Evolutionary conservation across 1,140 invertebrate genomes (phyloP), one percentile per base, ranked within the genome.

Genomic region (Mya arenaria): DNA sequence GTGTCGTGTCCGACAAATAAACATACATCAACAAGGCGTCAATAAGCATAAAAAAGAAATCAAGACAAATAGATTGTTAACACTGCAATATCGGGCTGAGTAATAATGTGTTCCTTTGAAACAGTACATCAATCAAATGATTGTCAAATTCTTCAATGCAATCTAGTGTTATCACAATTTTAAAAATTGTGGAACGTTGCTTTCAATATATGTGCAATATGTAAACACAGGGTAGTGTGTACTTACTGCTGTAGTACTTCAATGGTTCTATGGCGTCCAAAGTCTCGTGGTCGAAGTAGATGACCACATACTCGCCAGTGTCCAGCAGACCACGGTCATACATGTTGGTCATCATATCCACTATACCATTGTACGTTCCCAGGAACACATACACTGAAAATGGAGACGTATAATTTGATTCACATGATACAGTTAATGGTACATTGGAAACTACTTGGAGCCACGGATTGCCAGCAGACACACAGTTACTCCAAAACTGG

Each of bases 231-330:
- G n/a, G n/a, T n/a, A n/a, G n/a, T n/a, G 41, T 48, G 41, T 19
- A 95, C 96, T 96, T 93, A 97, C 97, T 96, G 94, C 96, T 97
- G 91, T 99, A 95, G 94, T 98, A 99, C 92, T 96, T 96, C 81
- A 95, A 93, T 13, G 96, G 95, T 87, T 95, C 95, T 13, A 83
- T 66, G 52, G 93, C 91, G 13, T 95, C 95, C 92, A 97, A 98
- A 0, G 96, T 96, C 94, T 97, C 96, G 94, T 96, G 97, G 90
- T 99, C 97, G 5, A 98, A 96, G 91, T 97, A 97, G 89, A 99
- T 97, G 55, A 99, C 96, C 94, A 98, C 96, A 90, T 99, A 99
- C 90, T 99, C 96, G 13, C 98, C 97, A 74, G 97, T 96, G 23
- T 96, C 95, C 89, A 99, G 96, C 62, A 99, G 89, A 72, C 97